Percentiles rank a stretch among this genome's conserved stretches.
These are phyloP conservation scores for Probosciger aterrimus DNA, from an alignment of 2,113 vertebrate species.

Conservation along the genomic window DNA sequence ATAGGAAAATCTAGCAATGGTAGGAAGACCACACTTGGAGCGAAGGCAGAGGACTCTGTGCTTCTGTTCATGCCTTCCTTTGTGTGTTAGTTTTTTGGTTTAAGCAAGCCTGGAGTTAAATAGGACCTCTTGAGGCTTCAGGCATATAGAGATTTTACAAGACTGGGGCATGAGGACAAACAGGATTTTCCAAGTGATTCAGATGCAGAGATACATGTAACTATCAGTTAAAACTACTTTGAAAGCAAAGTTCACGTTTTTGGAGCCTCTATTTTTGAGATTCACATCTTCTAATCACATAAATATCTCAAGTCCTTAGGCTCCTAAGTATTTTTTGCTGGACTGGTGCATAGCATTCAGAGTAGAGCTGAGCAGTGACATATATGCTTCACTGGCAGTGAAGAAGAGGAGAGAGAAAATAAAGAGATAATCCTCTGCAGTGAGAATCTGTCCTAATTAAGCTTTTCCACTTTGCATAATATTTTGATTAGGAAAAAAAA, in stretches of 20 bases:
- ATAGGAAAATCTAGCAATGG: rapidly evolving
- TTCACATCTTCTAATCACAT: neutral
- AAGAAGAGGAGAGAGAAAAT: neutral
- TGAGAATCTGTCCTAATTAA: neutral
- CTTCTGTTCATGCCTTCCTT: neutral
- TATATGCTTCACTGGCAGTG: neutral
- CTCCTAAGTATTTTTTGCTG: neutral
- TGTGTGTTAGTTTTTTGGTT: rapidly evolving
- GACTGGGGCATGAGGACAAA: neutral
- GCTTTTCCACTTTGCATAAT: neutral
- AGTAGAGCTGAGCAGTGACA: neutral
- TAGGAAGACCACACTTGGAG: neutral
- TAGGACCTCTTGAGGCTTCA: neutral
- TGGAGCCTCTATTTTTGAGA: neutral
- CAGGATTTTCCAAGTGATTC: neutral
- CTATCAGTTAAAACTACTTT: neutral
- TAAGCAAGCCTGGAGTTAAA: neutral
- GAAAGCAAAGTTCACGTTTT: neutral
- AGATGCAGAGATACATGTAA: neutral
- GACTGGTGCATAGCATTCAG: neutral
- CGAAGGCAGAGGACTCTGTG: rapidly evolving
- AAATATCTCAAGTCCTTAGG: neutral
- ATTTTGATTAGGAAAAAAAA: neutral
- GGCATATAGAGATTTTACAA: neutral
- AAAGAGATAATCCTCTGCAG: neutral